Conservation (phyloP, 1,140 invertebrate genomes). For the Magallana angulata region DNA sequence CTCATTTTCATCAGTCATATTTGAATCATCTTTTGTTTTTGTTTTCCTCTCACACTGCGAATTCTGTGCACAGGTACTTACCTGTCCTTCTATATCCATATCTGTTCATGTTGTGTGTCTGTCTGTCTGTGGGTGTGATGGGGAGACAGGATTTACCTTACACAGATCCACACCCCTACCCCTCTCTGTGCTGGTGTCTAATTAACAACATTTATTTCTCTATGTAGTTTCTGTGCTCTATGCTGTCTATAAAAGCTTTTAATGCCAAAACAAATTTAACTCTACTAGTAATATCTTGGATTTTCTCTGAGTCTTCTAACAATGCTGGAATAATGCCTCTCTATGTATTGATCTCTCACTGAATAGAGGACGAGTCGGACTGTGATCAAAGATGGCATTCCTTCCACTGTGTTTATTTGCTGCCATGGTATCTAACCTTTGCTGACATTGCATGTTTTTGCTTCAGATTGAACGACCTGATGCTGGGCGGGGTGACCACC, state of each 20-base stretch:
- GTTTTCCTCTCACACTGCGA: neutral
- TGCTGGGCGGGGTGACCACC: neutral
- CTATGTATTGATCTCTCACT: neutral
- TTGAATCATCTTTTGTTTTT: slow-evolving; percentile 28
- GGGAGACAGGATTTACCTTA: neutral
- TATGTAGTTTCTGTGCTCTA: neutral
- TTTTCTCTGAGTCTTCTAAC: neutral
- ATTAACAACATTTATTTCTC: neutral
- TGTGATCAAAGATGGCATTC: slow-evolving; percentile 33
- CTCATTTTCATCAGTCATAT: slow-evolving; percentile 25
- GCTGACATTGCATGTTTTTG: neutral
- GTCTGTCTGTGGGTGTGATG: neutral
- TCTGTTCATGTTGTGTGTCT: neutral
- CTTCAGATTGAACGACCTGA: slow-evolving; percentile 20
- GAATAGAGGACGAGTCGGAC: neutral
- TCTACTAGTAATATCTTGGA: too few relatives aligned
- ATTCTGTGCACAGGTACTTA: neutral
- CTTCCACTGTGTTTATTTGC: neutral
- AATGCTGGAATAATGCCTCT: neutral
- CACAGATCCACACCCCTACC: slow-evolving; percentile 1
- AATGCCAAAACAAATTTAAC: neutral
- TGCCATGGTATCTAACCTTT: neutral
- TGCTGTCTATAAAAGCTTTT: slow-evolving; percentile 12
- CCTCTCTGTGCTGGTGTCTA: neutral
- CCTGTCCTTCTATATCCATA: neutral